Base-by-base conservation (phyloP, 2,113 vertebrate genomes). In the Myrmophylax atrothorax region DNA sequence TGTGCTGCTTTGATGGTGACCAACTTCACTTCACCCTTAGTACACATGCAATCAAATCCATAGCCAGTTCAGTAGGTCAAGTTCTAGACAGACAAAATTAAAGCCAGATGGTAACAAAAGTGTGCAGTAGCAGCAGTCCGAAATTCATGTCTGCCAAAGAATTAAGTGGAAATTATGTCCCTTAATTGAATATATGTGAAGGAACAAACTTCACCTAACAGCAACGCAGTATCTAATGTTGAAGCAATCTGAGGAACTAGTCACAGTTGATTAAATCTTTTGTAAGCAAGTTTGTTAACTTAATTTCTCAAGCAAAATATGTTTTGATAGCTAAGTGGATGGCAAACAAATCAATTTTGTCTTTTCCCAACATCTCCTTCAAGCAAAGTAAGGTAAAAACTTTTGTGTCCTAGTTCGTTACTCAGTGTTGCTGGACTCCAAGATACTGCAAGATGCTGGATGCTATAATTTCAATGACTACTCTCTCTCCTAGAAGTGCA, bases 51-150 rank as follows among this genome's bases (percentile, higher is more conserved):
- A 44, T 3, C 7, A 81, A 67, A 91, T 40, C 35, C 0, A 0
- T 68, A 88, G 82, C 35, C 62, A 90, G 73, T 58, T 92, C 81
- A 93, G 46, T 12, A 86, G 76, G 82, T 86, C 76, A 59, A 78
- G 52, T 84, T 84, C 69, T 89, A 89, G 83, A 83, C 50, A 83
- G 63, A 60, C 18, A 59, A 80, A 96, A 96, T 88, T 64, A 89
- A 96, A 94, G 47, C 72, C 90, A 96, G 87, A 89, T 68, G 3
- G 3, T 64, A 85, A 94, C 29, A 89, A 13, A 91, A 93, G 28
- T 24, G 33, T 60, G 82, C 66, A 90, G 89, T 38, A 86, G 94
- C 70, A 87, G 74, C 67, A 85, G 75, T 20, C 1, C 7, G 77
- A 86, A 89, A 93, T 46, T 64, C 2, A 13, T 60, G 59, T 47